Percentiles rank a stretch among this genome's conserved stretches.
Evolutionary conservation across 2,888 invertebrate genomes (phyloP).

Genomic region (Tupiocoris notatus): DNA sequence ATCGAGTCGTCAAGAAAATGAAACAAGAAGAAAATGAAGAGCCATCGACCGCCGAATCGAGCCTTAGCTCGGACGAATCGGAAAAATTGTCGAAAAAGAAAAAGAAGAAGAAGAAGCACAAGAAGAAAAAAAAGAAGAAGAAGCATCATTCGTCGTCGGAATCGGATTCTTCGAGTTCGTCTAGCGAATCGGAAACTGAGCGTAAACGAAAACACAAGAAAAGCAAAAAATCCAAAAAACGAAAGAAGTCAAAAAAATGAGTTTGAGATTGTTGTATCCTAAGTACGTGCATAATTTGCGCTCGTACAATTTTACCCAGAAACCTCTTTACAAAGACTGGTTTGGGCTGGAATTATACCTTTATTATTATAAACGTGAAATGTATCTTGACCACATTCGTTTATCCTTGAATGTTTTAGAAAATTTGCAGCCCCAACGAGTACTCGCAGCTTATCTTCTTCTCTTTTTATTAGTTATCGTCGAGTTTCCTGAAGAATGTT

Average conservation of each 20-base stretch:
- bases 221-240: constrained; percentile 50
- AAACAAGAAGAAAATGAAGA: constrained; percentile 36
- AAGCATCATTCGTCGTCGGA: constrained; percentile 48
- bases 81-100: constrained; percentile 54
- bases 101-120: constrained; percentile 69
- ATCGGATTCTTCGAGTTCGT: constrained; percentile 48
- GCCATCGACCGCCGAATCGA: constrained; percentile 43
- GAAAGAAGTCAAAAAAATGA: constrained; percentile 48
- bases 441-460: too few species aligned
- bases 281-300: too few species aligned
- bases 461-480: too few species aligned
- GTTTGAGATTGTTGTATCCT: neutral
- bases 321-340: too few species aligned
- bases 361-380: too few species aligned
- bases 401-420: too few species aligned
- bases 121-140: constrained; percentile 63
- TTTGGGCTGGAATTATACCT: too few species aligned
- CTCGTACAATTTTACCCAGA: too few species aligned
- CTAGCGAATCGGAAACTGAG: constrained; percentile 49
- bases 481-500: too few species aligned
- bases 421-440: too few species aligned
- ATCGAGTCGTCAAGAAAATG: constrained; percentile 33
- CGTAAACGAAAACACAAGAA: constrained; percentile 50
- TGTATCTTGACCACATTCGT: too few species aligned
- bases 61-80: constrained; percentile 39